Conservation (phyloP, 2,113 vertebrate species). For the Antennarius striatus region DNA sequence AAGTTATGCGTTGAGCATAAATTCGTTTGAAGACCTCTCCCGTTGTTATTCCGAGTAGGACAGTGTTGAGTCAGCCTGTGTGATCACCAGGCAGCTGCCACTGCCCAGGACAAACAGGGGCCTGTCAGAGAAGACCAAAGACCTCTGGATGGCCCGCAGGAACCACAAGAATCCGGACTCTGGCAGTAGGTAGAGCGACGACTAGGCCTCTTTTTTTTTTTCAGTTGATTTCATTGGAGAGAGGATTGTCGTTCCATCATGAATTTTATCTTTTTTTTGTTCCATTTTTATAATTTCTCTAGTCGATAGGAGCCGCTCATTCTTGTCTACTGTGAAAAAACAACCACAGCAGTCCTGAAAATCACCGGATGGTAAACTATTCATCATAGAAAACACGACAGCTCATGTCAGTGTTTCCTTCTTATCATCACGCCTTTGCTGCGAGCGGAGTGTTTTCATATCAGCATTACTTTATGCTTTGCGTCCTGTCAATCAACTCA, state of each 20-base stretch:
- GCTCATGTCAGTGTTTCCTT: slow-evolving; percentile 22
- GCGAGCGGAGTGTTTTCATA: slow-evolving; percentile 23
- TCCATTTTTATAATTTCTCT: slow-evolving; percentile 4
- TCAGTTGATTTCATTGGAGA: neutral
- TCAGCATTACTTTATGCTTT: slow-evolving; percentile 23
- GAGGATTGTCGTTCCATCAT: slow-evolving; percentile 22
- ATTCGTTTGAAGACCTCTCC: slow-evolving; percentile 14
- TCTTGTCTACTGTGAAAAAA: slow-evolving; percentile 24
- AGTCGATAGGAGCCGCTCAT: slow-evolving; percentile 6
- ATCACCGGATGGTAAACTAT: slow-evolving; percentile 28
- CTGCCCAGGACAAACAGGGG: slow-evolving; percentile 27
- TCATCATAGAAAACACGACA: slow-evolving; percentile 52
- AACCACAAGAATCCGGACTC: slow-evolving; percentile 63
- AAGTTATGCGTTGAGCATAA: slow-evolving; percentile 1
- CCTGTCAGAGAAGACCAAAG: slow-evolving; percentile 38
- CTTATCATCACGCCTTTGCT: slow-evolving; percentile 22
- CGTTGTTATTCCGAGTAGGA: slow-evolving; percentile 9
- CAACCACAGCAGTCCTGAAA: slow-evolving; percentile 30
- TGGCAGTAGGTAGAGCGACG: slow-evolving; percentile 17
- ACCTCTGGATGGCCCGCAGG: slow-evolving; percentile 35
- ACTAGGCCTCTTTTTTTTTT: slow-evolving; percentile 12
- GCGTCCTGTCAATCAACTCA: slow-evolving; percentile 51
- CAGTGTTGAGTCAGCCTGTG: slow-evolving; percentile 26
- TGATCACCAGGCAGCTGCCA: slow-evolving; percentile 49
- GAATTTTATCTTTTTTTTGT: slow-evolving; percentile 16